Evolutionary conservation across 2,113 vertebrate species (phyloP).

Genomic region (Melanocharis versteri): DNA sequence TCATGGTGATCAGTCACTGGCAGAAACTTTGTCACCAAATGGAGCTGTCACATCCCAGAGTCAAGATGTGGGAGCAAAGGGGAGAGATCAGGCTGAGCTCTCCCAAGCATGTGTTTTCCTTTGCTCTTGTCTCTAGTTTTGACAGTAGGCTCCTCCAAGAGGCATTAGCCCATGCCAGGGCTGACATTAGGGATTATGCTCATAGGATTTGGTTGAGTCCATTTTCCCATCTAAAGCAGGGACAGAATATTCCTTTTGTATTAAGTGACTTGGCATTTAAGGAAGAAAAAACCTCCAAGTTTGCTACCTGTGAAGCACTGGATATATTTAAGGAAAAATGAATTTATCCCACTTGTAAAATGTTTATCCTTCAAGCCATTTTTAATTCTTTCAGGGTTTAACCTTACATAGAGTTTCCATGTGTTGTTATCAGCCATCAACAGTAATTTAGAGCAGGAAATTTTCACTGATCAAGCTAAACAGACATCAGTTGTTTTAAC

Average conservation of each 20-base stretch:
- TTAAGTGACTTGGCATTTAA: background rate
- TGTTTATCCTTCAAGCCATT: background rate
- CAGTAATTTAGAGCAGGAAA: conserved; percentile 24
- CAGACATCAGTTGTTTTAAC: background rate
- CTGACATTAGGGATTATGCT: background rate
- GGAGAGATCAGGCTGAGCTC: background rate
- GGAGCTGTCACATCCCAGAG: background rate
- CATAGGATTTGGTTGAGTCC: background rate
- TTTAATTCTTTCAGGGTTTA: background rate
- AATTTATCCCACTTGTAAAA: background rate
- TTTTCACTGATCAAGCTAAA: background rate
- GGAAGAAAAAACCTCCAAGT: background rate
- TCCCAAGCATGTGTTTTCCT: background rate
- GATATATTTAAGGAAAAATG: background rate
- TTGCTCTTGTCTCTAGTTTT: background rate
- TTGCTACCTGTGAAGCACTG: background rate
- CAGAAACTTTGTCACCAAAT: background rate
- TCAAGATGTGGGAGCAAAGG: background rate
- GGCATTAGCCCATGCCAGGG: background rate
- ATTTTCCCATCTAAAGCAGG: background rate
- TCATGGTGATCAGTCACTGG: accelerated
- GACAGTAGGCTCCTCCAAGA: background rate
- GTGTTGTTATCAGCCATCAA: conserved; percentile 26
- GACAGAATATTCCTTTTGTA: background rate
- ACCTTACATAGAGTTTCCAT: background rate